Base-by-base conservation (phyloP, 2,888 invertebrate genomes). In the Caenorhabditis sulstoni region DNA sequence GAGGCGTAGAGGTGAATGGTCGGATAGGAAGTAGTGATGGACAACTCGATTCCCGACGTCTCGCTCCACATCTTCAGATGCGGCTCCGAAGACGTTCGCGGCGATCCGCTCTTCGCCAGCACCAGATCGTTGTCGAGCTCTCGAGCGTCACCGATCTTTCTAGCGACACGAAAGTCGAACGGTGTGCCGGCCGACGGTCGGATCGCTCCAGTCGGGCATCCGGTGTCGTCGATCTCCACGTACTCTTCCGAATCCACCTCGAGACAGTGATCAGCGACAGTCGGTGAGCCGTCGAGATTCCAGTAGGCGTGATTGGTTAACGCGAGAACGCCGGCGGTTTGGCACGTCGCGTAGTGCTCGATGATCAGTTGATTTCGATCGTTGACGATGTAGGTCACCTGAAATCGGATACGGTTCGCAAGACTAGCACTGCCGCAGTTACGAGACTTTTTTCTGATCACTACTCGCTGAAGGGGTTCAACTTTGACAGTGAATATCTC, bases 281-380 rank as follows among this genome's bases (percentile, higher is more conserved):
- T 55, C 9, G 80, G 82, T n/a, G 79, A 67, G n/a, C 81, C 84
- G 67, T 86, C 84, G 3, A 86, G 68, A 58, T 83, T 84, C 84
- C 84, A 86, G 59, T 84, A 86, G 16, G 86, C 62, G 52, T 86
- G 86, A 59, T 86, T 84, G 3, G 86, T 84, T 12, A 86, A 55
- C 0, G 75, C 78, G 7, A 86, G 57, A 9, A 84, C 65, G 4
- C 79, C 81, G 0, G 80, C 20, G 9, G 47, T 66, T 20, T 73
- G 53, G 49, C 80, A 81, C 14, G 79, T 76, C 4, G 83, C 84
- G 22, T 70, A 77, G 39, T 86, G 84, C 20, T 86, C 86, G 22
- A 86, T 70, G 16, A 86, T 76, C 20, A 86, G 65, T 53, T 86
- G 86, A 65, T 83, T 84, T 29, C 79, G 50, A 52, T 86, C 86